Evolutionary conservation across 2,888 invertebrate genomes (phyloP), one percentile per base, ranked within the genome.

Genomic region (Pristionchus entomophagus): DNA sequence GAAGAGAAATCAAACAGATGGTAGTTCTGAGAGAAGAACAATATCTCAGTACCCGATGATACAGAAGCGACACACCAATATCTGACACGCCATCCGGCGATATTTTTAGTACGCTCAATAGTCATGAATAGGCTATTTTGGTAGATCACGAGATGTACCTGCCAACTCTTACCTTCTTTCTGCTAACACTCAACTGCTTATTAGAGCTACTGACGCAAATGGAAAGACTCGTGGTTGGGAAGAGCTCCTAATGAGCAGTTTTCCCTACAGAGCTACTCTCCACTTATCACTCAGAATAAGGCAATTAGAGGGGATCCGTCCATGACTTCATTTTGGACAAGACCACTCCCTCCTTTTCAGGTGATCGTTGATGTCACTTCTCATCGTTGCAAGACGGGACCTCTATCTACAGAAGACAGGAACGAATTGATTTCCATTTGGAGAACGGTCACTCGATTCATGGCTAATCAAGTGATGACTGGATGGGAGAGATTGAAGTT

Each of bases 301-400:
- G 45, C 22, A 22, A n/a, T 65, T 12, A 35, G 32, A n/a, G 73
- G 19, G 3, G 4, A 35, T 73, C 73, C 69, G 22, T 69, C 32
- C 8, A 69, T 69, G 69, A 8, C 26, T 19, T 32, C 17, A 32
- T 69, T 35, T 12, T 35, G 4, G 41, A 73, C 59, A 59, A 22
- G 19, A 22, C 59, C 22, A 59, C 22, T n/a, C 19, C 69, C 14
- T 29, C 29, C 56, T 45, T 89, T 89, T 62, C 38, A 88, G 88
- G 86, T 87, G 69, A 86, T 87, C 29, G 86, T 86, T 45, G 88
- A 88, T 38, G 85, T 87, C 35, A 87, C 86, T 17, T 83, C 85
- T 17, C 83, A 87, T 17, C 82, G 86, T 8, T 69, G 87, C 59
- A 85, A 56, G 32, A 83, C 78, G 17, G 87, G 87, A 0, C 88